Evolutionary conservation across 2,888 invertebrate species (phyloP), one percentile per base, ranked within the genome.

Genomic region (Aradus depressus): DNA sequence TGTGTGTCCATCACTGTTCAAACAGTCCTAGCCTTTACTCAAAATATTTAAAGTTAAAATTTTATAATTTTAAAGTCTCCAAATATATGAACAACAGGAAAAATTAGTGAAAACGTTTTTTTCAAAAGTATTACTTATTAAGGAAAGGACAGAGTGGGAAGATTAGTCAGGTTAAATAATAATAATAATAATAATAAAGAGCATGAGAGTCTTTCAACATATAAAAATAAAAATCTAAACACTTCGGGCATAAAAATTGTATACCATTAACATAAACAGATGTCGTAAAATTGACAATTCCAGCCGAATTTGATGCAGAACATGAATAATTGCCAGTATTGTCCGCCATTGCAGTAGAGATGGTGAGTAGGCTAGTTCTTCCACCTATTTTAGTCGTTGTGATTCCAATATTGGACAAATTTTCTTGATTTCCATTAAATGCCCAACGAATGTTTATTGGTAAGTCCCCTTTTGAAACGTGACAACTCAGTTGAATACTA

Each of bases 401-500:
- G 61, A 68, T 66, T 55, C 68, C 68, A 48, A 53, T 54, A 51
- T 61, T 59, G 26, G 63, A 59, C 4, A 60, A 59, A 14, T 62
- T 44, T 31, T 62, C 62, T 45, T 38, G 23, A 22, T 61, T 56
- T n/a, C 77, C 78, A 64, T 81, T 77, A 64, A 84, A 74, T 59
- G 75, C 60, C 88, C 88, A 88, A 44, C 73, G 74, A 52, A 89
- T 79, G 59, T 74, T 75, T 51, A 88, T 73, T 43, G 84, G 84
- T 55, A 72, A 67, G 64, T 84, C 84, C 47, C 84, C 81, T 67
- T 79, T 78, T 39, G 74, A 73, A 57, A 79, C 73, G 59, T 76
- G 72, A 69, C 81, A 81, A 54, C 66, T 70, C 61, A 80, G 71
- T 58, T 76, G 76, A 57, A 76, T 73, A 59, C 76, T 74, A 64